Evolutionary conservation across 1,140 invertebrate species (phyloP).

Genomic region (Lithobius niger): DNA sequence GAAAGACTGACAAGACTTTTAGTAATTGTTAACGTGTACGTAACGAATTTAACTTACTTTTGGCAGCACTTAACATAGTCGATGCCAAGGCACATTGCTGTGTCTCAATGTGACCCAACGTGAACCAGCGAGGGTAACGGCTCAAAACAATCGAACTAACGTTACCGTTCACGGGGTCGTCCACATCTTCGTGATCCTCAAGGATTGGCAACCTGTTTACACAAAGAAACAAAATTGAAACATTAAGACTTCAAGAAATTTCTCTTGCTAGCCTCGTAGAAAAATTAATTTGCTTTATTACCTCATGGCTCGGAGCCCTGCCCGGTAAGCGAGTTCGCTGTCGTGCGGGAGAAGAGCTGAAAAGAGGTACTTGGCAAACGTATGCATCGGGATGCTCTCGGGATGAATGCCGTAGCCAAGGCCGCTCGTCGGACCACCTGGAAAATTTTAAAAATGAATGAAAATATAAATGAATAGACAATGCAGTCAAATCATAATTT

Average conservation of each 20-base stretch:
- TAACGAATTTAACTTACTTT: constrained; percentile 35
- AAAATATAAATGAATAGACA: too few species aligned
- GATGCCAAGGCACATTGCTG: constrained; percentile 66
- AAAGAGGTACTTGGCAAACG: constrained; percentile 65
- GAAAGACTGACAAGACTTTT: too few species aligned
- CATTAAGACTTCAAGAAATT: constrained; percentile 5
- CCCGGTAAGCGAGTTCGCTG: constrained; percentile 57
- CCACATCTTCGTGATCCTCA: constrained; percentile 53
- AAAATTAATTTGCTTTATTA: constrained; percentile 15
- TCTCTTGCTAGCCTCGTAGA: neutral
- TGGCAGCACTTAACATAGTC: constrained; percentile 58
- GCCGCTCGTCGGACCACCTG: constrained; percentile 58
- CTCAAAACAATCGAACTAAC: constrained; percentile 37
- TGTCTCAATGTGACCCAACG: constrained; percentile 58
- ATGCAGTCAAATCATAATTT: too few species aligned
- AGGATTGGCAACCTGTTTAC: constrained; percentile 59
- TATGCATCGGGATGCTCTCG: constrained; percentile 63
- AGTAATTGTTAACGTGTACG: neutral
- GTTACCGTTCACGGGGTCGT: constrained; percentile 33
- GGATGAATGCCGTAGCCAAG: constrained; percentile 59
- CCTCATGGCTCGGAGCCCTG: constrained; percentile 44
- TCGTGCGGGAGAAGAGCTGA: constrained; percentile 51
- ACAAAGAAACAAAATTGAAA: constrained; percentile 2
- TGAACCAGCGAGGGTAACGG: constrained; percentile 52
- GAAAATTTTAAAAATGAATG: too few species aligned